Evolutionary conservation across 2,113 vertebrate species (phyloP), one percentile per base, ranked within the genome.

Genomic region (Daphoenositta chrysoptera): DNA sequence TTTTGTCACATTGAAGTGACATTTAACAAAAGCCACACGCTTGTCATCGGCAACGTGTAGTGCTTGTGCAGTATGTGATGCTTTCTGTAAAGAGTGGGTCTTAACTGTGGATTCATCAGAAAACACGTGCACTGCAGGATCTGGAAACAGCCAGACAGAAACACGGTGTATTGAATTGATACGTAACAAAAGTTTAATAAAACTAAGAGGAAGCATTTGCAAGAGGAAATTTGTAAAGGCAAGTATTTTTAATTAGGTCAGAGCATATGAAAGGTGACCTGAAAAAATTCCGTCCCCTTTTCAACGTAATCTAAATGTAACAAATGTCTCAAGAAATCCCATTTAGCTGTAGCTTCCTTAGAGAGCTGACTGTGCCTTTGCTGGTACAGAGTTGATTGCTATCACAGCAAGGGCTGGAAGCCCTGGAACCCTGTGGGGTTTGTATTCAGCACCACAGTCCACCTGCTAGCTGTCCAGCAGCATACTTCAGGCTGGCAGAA

Each of bases 101-200:
- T 82, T 76, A 85, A 37, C 8, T 92, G n/a, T n/a, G 18, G 23
- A 16, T 61, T 65, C 26, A 16, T 54, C 44, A 23, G 9, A 79
- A 56, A 83, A 70, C 12, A 4, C 1, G 13, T 72, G 44, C 7
- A 7, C 40, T 66, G 31, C 71, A 61, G 48, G n/a, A 37, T 73
- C 45, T 73, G 54, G 31, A 76, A 81, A 30, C 33, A 78, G 37
- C 21, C 45, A 39, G 72, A 10, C 26, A 45, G 53, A 83, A 78
- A n/a, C 9, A 6, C 0, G 0, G 10, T 39, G 11, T 18, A 6
- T 83, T 0, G 0, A 23, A 37, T 40, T 79, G 70, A 20, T 68
- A 40, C 0, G 1, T 66, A 48, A 33, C 39, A 71, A 63, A 53
- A 28, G 35, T 64, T 48, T 82, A 71, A 56, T 53, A 21, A 44